phyloP scores from a whole-genome alignment of 2,888 invertebrate genomes.

The Troides aeacus region DNA sequence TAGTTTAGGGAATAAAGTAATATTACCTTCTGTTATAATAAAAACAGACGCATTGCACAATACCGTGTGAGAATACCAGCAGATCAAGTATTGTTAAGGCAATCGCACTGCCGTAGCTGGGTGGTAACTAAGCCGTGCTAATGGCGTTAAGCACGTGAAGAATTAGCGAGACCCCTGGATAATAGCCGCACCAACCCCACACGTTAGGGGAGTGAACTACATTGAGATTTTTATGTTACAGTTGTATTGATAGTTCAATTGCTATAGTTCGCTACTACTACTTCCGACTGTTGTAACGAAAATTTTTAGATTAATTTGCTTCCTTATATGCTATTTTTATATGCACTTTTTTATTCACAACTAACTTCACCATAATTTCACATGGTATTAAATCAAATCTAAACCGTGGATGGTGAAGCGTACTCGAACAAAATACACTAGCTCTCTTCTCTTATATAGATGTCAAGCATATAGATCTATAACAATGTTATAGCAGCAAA shows the following conservation, averaged over 20 bases:
- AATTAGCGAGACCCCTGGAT: conserved; percentile 56
- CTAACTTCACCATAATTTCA: too few species aligned
- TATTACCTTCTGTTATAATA: too few species aligned
- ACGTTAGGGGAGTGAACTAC: conserved; percentile 30
- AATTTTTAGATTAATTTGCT: background rate
- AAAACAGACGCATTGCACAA: background rate
- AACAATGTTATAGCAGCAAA: too few species aligned
- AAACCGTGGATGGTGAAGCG: too few species aligned
- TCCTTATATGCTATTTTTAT: too few species aligned
- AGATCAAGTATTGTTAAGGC: conserved; percentile 15
- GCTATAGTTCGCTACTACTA: background rate
- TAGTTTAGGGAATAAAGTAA: too few species aligned
- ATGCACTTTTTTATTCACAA: too few species aligned
- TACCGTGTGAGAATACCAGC: background rate
- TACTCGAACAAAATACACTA: too few species aligned
- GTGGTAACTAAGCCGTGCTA: conserved; percentile 63
- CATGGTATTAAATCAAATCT: too few species aligned
- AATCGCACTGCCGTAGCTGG: conserved; percentile 26
- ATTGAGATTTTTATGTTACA: conserved; percentile 38
- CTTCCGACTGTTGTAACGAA: background rate
- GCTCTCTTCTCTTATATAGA: too few species aligned
- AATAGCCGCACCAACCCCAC: conserved; percentile 50
- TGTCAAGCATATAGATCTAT: too few species aligned
- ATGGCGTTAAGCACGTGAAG: conserved; percentile 60
- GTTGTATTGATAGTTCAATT: conserved; percentile 26